Evolutionary conservation across 1,140 invertebrate genomes (phyloP).

Genomic region (Triops cancriformis): DNA sequence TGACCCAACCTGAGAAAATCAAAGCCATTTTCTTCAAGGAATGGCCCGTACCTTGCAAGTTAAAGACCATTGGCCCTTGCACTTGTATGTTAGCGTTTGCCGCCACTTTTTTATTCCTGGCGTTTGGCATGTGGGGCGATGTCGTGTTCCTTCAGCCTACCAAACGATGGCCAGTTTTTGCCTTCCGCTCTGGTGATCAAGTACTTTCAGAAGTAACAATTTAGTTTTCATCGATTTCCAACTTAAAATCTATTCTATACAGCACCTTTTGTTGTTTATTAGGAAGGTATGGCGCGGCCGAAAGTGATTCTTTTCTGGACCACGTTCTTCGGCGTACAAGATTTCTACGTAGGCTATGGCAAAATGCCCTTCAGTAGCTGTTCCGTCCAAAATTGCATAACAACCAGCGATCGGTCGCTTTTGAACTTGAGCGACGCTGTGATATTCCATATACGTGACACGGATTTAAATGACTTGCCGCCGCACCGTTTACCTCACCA

Average conservation of each 20-base stretch:
- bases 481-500: conserved; percentile 33
- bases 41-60: not conserved
- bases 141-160: not conserved
- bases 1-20: not conserved
- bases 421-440: conserved; percentile 39
- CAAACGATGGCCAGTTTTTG: not conserved
- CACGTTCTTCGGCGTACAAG: not conserved
- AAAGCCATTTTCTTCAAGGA: not conserved
- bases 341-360: conserved; percentile 20
- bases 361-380: not conserved
- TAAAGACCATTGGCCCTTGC: not conserved
- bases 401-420: not conserved
- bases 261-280: not conserved
- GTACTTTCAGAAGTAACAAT: not conserved
- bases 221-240: not conserved
- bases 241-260: too few species aligned
- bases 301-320: conserved; percentile 17
- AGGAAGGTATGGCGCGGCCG: not conserved
- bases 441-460: conserved; percentile 38
- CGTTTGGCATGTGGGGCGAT: conserved; percentile 1
- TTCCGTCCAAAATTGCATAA: not conserved
- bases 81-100: not conserved
- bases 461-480: conserved; percentile 35
- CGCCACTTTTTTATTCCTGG: not conserved
- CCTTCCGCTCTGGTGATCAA: not conserved